These are phyloP conservation scores for Paraplagusia blochii DNA, from an alignment of 2,113 vertebrate species.

Conservation along the genomic window DNA sequence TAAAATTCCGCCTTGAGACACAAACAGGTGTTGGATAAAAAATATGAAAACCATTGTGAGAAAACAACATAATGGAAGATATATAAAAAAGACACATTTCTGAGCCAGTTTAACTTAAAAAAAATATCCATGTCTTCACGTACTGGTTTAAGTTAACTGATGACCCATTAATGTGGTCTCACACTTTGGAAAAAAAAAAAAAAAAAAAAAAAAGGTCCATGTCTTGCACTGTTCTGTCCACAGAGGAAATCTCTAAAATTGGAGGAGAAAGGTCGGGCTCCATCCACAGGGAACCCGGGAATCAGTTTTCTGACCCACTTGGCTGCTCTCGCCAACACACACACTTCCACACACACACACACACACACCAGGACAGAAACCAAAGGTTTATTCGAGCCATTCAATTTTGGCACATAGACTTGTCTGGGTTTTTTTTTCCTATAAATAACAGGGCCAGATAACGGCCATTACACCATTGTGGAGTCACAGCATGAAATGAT, in stretches of 20 bases:
- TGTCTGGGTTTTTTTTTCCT: conserved; percentile 35
- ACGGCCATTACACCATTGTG: no score
- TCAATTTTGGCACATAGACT: conserved; percentile 47
- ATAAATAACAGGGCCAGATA: no score
- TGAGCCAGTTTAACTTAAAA: neutral
- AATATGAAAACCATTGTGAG: no score
- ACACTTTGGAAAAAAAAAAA: no score
- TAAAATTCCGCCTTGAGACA: no score
- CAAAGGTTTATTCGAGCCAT: conserved; percentile 16
- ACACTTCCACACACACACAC: conserved; percentile 2
- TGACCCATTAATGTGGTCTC: conserved; percentile 38
- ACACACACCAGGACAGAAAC: conserved; percentile 21
- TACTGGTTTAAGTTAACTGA: conserved; percentile 31
- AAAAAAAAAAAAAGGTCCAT: conserved; percentile 43
- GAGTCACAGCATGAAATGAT: no score
- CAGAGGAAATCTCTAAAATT: conserved; percentile 63
- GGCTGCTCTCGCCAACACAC: conserved; percentile 25
- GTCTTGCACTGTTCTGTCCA: conserved; percentile 51
- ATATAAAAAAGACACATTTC: neutral
- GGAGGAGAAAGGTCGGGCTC: conserved; percentile 59
- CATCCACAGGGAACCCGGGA: conserved; percentile 50
- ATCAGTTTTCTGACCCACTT: conserved; percentile 68
- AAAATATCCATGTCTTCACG: conserved; percentile 7
- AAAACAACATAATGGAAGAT: no score
- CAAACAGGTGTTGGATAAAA: neutral